Percentiles rank a stretch among this genome's conserved stretches.
Conservation (phyloP, 2,113 vertebrate species). For the Gulo gulo region DNA sequence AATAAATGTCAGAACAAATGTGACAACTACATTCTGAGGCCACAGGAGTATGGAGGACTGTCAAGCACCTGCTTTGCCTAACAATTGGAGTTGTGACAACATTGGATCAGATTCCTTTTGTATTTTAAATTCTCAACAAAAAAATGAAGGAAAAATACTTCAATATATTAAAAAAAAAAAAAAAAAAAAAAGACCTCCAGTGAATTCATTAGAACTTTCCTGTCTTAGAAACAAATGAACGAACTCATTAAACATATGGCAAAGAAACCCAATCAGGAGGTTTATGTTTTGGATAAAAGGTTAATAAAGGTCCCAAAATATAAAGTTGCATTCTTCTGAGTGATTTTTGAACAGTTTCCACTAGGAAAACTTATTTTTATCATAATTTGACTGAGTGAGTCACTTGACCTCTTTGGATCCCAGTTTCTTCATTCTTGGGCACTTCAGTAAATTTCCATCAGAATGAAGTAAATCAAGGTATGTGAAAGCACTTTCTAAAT, state of each 20-base stretch:
- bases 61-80: background rate
- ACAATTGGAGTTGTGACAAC: background rate
- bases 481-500: background rate
- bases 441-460: background rate
- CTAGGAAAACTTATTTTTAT: background rate
- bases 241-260: background rate
- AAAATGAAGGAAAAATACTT: background rate
- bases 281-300: background rate
- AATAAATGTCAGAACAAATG: background rate
- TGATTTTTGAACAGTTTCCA: background rate
- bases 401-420: background rate
- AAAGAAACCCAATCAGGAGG: background rate
- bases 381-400: background rate
- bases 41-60: rapidly evolving
- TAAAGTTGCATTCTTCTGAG: background rate
- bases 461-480: background rate
- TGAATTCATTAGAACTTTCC: background rate
- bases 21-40: background rate
- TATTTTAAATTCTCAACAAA: background rate
- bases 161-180: background rate
- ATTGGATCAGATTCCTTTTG: background rate
- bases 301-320: background rate
- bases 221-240: background rate
- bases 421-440: background rate
- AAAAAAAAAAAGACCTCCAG: background rate